phyloP scores from a whole-genome alignment of 2,113 vertebrate genomes.

The Mormoops blainvillei region DNA sequence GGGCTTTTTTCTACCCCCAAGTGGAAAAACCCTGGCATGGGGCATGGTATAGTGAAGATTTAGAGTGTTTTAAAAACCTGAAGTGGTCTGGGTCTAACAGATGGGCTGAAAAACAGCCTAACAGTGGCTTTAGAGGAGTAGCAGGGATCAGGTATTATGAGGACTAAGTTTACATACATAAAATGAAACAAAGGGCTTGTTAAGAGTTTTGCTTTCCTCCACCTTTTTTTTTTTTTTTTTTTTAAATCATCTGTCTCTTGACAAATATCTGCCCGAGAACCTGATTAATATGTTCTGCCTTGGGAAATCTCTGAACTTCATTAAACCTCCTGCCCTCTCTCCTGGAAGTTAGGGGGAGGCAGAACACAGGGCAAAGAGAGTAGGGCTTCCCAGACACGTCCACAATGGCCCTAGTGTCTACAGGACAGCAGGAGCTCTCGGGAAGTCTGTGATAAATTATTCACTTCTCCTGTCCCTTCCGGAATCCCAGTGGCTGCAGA shows the following conservation, averaged over 20 bases:
- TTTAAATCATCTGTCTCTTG: constrained; percentile 27
- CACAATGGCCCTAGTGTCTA: constrained; percentile 61
- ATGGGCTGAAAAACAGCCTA: constrained; percentile 31
- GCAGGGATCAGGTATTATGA: neutral
- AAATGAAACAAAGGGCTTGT: neutral
- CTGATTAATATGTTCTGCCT: constrained; percentile 30
- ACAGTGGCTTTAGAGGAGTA: neutral
- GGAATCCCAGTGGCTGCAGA: constrained; percentile 58
- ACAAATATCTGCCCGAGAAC: constrained; percentile 35
- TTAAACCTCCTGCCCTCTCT: constrained; percentile 59
- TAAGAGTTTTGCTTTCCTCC: constrained; percentile 11
- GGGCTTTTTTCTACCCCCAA: constrained; percentile 53
- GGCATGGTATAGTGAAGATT: constrained; percentile 67
- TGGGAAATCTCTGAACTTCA: constrained; percentile 60
- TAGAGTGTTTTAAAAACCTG: constrained; percentile 50
- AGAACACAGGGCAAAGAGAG: constrained; percentile 14
- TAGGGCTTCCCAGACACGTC: constrained; percentile 23
- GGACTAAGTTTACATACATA: neutral
- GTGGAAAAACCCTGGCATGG: constrained; percentile 65
- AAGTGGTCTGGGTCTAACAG: constrained; percentile 55
- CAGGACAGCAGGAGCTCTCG: constrained; percentile 45
- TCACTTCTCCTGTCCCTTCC: constrained; percentile 57
- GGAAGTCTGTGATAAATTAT: constrained; percentile 67
- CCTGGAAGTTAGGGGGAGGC: neutral
- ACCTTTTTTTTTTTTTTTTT: too few relatives aligned